These are phyloP conservation scores for Hystrix cristata DNA, from an alignment of 2,113 vertebrate species.

Conservation along the genomic window DNA sequence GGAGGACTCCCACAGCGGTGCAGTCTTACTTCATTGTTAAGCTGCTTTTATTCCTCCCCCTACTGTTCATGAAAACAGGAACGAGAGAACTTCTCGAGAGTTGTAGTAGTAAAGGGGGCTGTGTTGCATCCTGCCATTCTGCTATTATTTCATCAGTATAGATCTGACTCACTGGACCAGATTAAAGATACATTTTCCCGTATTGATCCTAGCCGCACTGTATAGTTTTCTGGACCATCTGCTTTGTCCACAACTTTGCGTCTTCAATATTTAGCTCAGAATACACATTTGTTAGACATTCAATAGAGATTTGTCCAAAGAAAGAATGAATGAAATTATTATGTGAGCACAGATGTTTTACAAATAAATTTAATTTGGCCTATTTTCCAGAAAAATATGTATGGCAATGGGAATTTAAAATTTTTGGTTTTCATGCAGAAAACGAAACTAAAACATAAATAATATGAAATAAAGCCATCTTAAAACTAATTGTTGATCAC, in stretches of 20 bases:
- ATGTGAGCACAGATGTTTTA: neutral
- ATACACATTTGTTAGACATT: neutral
- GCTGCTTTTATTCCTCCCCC: neutral
- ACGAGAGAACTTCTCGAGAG: neutral
- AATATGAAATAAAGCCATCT: slow-evolving; percentile 3
- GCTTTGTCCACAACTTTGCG: neutral
- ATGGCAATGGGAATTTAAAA: neutral
- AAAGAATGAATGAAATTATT: neutral
- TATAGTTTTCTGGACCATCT: neutral
- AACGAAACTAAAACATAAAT: slow-evolving; percentile 26
- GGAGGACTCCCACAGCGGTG: neutral
- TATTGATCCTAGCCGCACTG: neutral
- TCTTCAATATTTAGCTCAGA: neutral
- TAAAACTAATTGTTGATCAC: neutral
- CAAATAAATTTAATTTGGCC: neutral
- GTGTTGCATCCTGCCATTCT: too few species aligned
- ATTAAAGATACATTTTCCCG: too few species aligned
- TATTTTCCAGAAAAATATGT: neutral
- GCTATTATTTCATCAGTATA: rapidly evolving
- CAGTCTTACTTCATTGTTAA: too few species aligned
- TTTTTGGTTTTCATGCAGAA: neutral
- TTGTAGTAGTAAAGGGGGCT: neutral
- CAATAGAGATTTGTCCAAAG: neutral
- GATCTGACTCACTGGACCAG: neutral
- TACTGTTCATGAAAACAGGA: neutral